Percentiles rank a stretch among this genome's conserved stretches.
These are phyloP conservation scores for Pterocles orientalis DNA, from an alignment of 2,113 vertebrate species.

Conservation along the genomic window DNA sequence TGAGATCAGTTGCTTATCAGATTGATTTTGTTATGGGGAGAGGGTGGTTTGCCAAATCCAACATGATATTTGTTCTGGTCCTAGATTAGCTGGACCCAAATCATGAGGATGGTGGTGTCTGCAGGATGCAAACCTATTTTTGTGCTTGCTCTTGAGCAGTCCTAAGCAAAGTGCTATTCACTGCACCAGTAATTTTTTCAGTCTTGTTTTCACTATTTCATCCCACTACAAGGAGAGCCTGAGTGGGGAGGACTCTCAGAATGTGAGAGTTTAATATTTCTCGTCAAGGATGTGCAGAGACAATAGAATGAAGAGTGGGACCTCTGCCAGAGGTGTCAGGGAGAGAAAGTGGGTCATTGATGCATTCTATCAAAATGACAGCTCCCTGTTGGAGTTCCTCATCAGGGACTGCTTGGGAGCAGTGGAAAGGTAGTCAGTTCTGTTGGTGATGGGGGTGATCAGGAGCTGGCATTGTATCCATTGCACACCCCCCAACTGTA, in stretches of 20 bases:
- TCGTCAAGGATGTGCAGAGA: background rate
- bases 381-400: background rate
- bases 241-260: background rate
- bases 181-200: background rate
- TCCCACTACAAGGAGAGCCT: background rate
- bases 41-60: background rate
- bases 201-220: background rate
- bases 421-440: conserved; percentile 4
- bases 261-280: background rate
- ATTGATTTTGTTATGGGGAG: background rate
- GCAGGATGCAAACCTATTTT: background rate
- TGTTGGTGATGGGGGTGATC: background rate
- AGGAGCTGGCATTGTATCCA: background rate
- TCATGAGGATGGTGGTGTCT: background rate
- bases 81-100: background rate
- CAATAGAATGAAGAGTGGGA: conserved; percentile 8
- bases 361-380: conserved; percentile 45
- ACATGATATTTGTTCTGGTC: background rate
- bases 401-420: background rate
- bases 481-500: background rate
- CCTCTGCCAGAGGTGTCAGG: conserved; percentile 14
- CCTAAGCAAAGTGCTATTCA: background rate
- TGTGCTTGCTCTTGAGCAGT: background rate
- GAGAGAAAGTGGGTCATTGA: background rate
- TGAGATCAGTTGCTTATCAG: background rate